A percentile compares a stretch with the other conserved stretches of the same genome.
Conservation (phyloP, 2,113 vertebrate species). For the Gopherus flavomarginatus region DNA sequence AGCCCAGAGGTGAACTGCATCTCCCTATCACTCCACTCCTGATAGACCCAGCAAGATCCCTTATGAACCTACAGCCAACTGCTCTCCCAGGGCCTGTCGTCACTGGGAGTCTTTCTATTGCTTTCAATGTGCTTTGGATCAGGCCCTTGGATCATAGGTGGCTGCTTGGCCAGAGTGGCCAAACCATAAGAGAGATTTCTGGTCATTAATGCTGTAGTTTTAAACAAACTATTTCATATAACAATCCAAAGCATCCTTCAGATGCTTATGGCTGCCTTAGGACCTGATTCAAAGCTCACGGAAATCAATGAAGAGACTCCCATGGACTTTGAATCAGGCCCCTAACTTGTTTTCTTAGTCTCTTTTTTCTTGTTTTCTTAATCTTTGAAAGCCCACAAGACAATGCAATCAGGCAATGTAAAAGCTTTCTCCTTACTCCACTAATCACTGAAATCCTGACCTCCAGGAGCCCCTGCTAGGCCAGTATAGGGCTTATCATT, state of each 20-base stretch:
- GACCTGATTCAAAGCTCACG: fast-evolving
- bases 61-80: not conserved
- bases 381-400: not conserved
- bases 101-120: not conserved
- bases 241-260: not conserved
- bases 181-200: not conserved
- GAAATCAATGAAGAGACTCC: not conserved
- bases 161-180: not conserved
- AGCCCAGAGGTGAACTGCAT: not conserved
- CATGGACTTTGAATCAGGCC: not conserved
- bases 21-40: not conserved
- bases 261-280: not conserved
- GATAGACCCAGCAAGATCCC: not conserved
- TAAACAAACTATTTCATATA: not conserved
- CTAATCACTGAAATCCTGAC: not conserved
- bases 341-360: not conserved
- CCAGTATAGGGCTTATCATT: not conserved
- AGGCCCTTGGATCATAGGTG: not conserved
- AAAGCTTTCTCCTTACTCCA: not conserved
- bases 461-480: not conserved
- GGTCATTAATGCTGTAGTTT: not conserved
- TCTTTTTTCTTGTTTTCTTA: not conserved
- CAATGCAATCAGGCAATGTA: fast-evolving
- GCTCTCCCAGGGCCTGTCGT: not conserved
- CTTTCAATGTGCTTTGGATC: not conserved